Conservation (phyloP, 2,888 invertebrate genomes). For the Oligia fasciuncula region DNA sequence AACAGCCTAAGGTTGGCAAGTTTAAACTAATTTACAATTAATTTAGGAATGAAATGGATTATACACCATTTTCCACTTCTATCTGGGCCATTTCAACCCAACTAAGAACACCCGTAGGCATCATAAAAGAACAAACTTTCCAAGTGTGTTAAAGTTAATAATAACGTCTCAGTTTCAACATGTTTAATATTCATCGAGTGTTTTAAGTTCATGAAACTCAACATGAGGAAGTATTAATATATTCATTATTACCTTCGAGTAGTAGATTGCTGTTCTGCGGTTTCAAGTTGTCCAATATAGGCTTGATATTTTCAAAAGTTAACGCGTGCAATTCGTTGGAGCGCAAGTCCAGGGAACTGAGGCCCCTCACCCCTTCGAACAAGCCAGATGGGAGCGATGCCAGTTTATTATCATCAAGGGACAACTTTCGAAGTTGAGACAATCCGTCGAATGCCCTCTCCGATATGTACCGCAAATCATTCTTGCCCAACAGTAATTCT, state of each 20-base stretch:
- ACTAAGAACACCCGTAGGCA: slow-evolving; percentile 80
- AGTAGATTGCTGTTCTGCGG: slow-evolving; percentile 93
- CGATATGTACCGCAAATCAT: slow-evolving; percentile 93
- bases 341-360: slow-evolving; percentile 94
- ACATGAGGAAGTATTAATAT: slow-evolving; percentile 77
- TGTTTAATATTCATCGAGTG: slow-evolving; percentile 85
- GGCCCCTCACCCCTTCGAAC: slow-evolving; percentile 93
- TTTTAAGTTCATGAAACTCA: slow-evolving; percentile 82
- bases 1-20: slow-evolving; percentile 42
- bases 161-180: slow-evolving; percentile 80
- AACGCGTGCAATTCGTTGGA: slow-evolving; percentile 94
- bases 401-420: slow-evolving; percentile 94
- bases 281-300: slow-evolving; percentile 94
- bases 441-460: slow-evolving; percentile 94
- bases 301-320: slow-evolving; percentile 93
- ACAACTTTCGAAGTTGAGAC: slow-evolving; percentile 92
- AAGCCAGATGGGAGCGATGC: slow-evolving; percentile 92
- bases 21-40: slow-evolving; percentile 63
- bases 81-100: slow-evolving; percentile 66
- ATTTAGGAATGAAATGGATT: slow-evolving; percentile 68
- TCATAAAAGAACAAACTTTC: slow-evolving; percentile 84
- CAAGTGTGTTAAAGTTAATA: slow-evolving; percentile 82
- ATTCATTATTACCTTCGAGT: slow-evolving; percentile 92
- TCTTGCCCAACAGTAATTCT: slow-evolving; percentile 92
- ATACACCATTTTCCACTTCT: slow-evolving; percentile 74